Evolutionary conservation across 2,797 vertebrate species (phyloP).

Genomic region (Mormyrops boulengeri): DNA sequence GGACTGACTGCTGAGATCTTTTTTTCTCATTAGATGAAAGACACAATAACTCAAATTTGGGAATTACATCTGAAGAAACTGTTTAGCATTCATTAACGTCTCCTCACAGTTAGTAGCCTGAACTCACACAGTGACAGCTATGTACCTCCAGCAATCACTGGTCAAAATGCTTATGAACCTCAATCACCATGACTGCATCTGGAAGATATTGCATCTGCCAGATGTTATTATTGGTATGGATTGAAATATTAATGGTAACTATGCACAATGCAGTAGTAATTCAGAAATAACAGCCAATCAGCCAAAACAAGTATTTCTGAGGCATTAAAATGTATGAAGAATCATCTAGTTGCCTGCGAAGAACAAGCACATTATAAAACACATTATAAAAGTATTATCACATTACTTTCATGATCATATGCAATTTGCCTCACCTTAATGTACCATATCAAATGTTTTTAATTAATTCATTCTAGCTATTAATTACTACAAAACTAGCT

Average conservation of each 20-base stretch:
- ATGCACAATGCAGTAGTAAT: background rate
- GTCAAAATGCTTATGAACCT: background rate
- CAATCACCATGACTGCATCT: background rate
- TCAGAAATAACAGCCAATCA: background rate
- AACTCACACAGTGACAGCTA: background rate
- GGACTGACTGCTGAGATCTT: slow-evolving; percentile 20
- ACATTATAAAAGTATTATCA: background rate
- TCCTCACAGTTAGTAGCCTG: background rate
- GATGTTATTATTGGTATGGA: background rate
- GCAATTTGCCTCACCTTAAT: background rate
- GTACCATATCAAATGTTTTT: background rate
- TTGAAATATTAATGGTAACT: slow-evolving; percentile 1
- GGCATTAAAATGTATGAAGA: background rate
- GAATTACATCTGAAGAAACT: background rate
- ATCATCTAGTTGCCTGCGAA: background rate
- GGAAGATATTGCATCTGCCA: background rate
- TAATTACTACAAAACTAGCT: background rate
- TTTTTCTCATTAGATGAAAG: slow-evolving; percentile 12
- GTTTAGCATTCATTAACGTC: background rate
- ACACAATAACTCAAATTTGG: background rate
- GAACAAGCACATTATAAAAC: background rate
- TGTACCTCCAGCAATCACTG: background rate
- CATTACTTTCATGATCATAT: background rate
- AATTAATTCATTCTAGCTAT: background rate
- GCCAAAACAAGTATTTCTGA: background rate